phyloP scores from a whole-genome alignment of 2,113 vertebrate genomes.

The Atlantisia rogersi region DNA sequence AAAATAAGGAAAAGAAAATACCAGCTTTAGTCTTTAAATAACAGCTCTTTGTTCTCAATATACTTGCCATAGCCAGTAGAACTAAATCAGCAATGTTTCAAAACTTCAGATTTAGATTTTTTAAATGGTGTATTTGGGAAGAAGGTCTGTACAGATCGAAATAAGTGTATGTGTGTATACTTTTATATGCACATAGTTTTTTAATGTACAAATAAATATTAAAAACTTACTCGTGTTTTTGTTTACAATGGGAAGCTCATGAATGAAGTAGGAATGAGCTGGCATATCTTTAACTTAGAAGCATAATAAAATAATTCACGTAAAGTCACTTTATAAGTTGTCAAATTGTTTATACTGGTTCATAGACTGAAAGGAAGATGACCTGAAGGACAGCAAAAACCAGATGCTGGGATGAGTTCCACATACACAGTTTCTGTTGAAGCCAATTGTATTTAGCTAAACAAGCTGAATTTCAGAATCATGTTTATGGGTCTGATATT shows the following conservation, averaged over 20 bases:
- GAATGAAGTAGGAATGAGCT: not conserved
- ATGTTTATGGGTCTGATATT: not conserved
- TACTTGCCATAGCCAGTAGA: not conserved
- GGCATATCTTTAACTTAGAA: conserved; percentile 11
- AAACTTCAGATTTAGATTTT: not conserved
- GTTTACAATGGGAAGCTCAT: not conserved
- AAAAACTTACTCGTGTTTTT: not conserved
- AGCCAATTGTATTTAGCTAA: not conserved
- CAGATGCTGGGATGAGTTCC: not conserved
- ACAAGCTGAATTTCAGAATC: not conserved
- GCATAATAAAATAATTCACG: conserved; percentile 8
- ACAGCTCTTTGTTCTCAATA: not conserved
- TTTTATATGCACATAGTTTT: not conserved
- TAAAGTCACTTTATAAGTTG: conserved; percentile 16
- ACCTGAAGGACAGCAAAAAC: not conserved
- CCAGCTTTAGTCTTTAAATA: not conserved
- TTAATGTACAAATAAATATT: not conserved
- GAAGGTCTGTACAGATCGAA: not conserved
- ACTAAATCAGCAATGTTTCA: not conserved
- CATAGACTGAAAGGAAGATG: conserved; percentile 47
- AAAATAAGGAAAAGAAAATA: not conserved
- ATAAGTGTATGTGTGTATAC: not conserved
- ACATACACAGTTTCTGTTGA: not conserved
- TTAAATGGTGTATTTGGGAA: not conserved
- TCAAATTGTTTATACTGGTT: conserved; percentile 15